Conservation (phyloP, 2,113 vertebrate species). For the Diglossa brunneiventris region DNA sequence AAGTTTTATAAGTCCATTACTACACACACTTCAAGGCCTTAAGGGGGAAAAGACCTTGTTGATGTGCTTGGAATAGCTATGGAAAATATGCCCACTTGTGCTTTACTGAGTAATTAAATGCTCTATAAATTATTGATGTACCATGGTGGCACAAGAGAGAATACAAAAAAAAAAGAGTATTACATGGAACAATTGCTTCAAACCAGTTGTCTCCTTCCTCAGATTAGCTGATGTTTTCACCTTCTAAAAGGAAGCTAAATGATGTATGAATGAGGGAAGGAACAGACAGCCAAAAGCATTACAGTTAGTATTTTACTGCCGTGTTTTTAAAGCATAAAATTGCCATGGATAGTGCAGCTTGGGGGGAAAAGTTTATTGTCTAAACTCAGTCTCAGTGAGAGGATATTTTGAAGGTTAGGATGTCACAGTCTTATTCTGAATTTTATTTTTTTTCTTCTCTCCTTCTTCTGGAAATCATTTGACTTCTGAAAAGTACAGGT, state of each 20-base stretch:
- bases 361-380: not conserved
- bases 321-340: not conserved
- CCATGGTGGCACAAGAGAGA: not conserved
- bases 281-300: not conserved
- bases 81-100: not conserved
- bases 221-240: slow-evolving; percentile 14
- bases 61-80: not conserved
- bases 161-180: not conserved
- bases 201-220: not conserved
- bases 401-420: not conserved
- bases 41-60: not conserved
- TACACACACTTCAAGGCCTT: not conserved
- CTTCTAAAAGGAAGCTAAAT: slow-evolving; percentile 8
- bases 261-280: not conserved
- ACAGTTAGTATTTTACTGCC: not conserved
- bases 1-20: not conserved
- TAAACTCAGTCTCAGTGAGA: not conserved
- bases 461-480: not conserved
- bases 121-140: not conserved
- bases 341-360: not conserved
- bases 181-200: not conserved
- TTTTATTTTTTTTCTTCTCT: not conserved
- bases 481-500: not conserved
- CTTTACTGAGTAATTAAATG: slow-evolving; percentile 42
- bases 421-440: not conserved